Evolutionary conservation across 2,888 invertebrate genomes (phyloP), one percentile per base, ranked within the genome.

Genomic region (Leptopterna dolabrata): DNA sequence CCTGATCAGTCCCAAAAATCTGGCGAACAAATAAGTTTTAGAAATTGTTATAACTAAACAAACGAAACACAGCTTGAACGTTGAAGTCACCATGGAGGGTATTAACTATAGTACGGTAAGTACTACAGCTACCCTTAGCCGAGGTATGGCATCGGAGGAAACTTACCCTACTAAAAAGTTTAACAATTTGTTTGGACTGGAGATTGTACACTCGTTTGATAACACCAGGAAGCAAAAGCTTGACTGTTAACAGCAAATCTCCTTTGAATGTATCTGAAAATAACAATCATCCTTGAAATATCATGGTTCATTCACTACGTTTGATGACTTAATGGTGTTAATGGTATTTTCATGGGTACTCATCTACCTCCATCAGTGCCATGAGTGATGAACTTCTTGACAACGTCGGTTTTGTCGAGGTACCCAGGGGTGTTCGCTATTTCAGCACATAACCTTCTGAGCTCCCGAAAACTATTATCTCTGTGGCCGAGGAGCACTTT

Each of bases 121-220:
- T n/a, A n/a, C n/a, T n/a, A n/a, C n/a, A n/a, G n/a, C n/a, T n/a
- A n/a, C n/a, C n/a, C n/a, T n/a, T n/a, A n/a, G n/a, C n/a, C n/a
- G n/a, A n/a, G n/a, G n/a, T n/a, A n/a, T n/a, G n/a, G n/a, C n/a
- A n/a, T n/a, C n/a, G n/a, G n/a, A n/a, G n/a, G n/a, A n/a, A n/a
- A 90, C 90, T 90, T 90, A 93, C 93, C 91, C 94, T 94, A 76
- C 97, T 95, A 91, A 97, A 98, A 73, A 98, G 92, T 92, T 98
- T 98, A 0, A 97, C 93, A 85, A 99, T 93, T 91, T 98, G 97
- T 91, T 97, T 98, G 91, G 96, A 97, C 93, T 97, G 97, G 80
- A 99, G 92, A 93, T 98, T 98, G 91, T 98, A 99, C 45, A 98
- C 95, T 88, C 97, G 93, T 91, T 97, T 97, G 16, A 95, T 94